Conservation (phyloP, 2,797 vertebrate species). For the Cynodonichthys magdalenae region DNA sequence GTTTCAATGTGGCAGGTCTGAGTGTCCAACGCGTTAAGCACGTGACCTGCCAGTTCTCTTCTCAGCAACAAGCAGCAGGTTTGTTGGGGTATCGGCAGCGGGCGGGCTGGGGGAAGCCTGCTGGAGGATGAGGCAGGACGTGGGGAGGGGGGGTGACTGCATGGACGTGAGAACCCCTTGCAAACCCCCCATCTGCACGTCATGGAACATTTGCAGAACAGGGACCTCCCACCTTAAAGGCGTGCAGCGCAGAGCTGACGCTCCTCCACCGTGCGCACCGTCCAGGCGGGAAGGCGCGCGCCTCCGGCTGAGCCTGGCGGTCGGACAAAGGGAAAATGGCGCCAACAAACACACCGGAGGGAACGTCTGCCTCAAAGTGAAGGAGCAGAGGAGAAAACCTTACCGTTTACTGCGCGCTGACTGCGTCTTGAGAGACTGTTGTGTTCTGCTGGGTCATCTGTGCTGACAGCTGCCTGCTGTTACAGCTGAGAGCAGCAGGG, state of each 20-base stretch:
- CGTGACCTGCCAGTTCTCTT: conserved; percentile 24
- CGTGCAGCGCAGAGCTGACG: conserved; percentile 74
- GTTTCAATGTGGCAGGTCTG: neutral
- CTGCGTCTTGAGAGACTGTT: neutral
- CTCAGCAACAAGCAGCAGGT: conserved; percentile 16
- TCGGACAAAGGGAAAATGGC: neutral
- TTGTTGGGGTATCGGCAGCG: conserved; percentile 57
- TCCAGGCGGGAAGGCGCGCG: conserved; percentile 54
- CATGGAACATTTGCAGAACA: conserved; percentile 96
- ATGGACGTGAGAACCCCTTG: conserved; percentile 85
- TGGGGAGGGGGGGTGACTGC: conserved; percentile 27
- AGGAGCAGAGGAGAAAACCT: conserved; percentile 1
- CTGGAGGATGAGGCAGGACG: conserved; percentile 16
- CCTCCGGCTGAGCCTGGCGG: neutral
- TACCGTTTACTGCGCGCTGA: conserved; percentile 19
- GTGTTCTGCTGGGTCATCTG: conserved; percentile 12
- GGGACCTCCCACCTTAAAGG: conserved; percentile 87
- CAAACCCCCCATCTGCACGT: conserved; percentile 89
- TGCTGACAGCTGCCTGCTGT: conserved; percentile 24
- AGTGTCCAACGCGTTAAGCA: neutral
- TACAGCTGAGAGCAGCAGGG: conserved; percentile 29
- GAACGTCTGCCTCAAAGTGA: neutral
- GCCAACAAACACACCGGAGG: neutral
- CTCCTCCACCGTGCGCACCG: conserved; percentile 52
- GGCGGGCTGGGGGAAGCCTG: conserved; percentile 64